Evolutionary conservation across 2,113 vertebrate species (phyloP).

Genomic region (Acrocephalus kingi): DNA sequence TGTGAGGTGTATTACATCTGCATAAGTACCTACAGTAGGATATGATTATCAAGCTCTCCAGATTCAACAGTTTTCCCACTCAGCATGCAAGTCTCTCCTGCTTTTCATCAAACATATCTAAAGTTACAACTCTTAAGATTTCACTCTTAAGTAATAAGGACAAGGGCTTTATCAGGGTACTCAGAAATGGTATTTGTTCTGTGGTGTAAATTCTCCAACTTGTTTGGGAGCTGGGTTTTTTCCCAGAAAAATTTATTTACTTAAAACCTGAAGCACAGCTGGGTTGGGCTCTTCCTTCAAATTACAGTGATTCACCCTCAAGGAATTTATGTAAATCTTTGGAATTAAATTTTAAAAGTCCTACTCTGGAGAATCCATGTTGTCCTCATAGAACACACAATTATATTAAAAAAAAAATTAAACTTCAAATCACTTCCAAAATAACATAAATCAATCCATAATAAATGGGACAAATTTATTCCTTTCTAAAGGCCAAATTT

Average conservation of each 20-base stretch:
- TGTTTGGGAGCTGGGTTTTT: background rate
- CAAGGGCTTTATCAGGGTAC: background rate
- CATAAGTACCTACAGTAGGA: background rate
- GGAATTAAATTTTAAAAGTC: constrained; percentile 57
- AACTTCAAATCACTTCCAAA: background rate
- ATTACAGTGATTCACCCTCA: constrained; percentile 26
- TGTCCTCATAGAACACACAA: constrained; percentile 29
- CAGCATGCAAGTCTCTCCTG: background rate
- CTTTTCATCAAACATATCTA: background rate
- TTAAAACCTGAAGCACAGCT: constrained; percentile 49
- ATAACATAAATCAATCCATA: background rate
- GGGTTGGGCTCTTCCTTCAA: constrained; percentile 39
- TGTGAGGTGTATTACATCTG: background rate
- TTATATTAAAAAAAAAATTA: background rate
- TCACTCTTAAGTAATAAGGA: background rate
- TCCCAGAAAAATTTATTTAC: constrained; percentile 32
- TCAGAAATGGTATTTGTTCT: background rate
- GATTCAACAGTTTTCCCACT: background rate
- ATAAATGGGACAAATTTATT: background rate
- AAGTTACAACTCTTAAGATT: background rate
- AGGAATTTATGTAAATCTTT: constrained; percentile 64
- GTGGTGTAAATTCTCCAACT: background rate
- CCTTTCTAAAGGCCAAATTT: background rate
- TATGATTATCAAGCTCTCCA: background rate
- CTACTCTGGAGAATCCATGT: background rate